Conservation (phyloP, 2,113 vertebrate species). For the Leuciscus idus region DNA sequence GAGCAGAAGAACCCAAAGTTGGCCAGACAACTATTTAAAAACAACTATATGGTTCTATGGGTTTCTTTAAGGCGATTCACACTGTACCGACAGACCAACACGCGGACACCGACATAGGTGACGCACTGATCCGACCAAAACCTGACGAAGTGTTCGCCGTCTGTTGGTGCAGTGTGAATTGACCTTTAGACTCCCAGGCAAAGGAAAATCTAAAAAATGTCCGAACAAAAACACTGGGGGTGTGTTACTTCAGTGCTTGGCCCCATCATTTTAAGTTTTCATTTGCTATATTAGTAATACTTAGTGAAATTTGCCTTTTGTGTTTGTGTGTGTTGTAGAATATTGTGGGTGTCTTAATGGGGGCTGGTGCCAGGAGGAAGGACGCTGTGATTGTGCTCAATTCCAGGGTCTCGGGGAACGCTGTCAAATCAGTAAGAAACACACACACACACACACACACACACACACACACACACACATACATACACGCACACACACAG, state of each 20-base stretch:
- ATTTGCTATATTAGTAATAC: neutral
- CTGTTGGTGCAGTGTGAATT: no score
- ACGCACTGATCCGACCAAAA: no score
- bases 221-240: neutral
- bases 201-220: neutral
- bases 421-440: slow-evolving; percentile 94
- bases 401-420: slow-evolving; percentile 94
- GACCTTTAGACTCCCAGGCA: neutral
- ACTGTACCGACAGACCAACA: no score
- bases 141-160: no score
- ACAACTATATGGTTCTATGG: neutral
- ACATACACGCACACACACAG: neutral
- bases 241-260: neutral
- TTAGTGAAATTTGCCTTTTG: neutral
- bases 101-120: no score
- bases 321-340: slow-evolving; percentile 64
- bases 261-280: slow-evolving; percentile 3
- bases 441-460: no score
- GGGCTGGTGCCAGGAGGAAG: slow-evolving; percentile 89
- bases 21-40: neutral
- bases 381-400: slow-evolving; percentile 93
- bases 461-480: neutral
- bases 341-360: slow-evolving; percentile 92
- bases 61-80: neutral
- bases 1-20: neutral